Conservation (phyloP, 2,888 invertebrate species). For the Bellardia bayeri region DNA sequence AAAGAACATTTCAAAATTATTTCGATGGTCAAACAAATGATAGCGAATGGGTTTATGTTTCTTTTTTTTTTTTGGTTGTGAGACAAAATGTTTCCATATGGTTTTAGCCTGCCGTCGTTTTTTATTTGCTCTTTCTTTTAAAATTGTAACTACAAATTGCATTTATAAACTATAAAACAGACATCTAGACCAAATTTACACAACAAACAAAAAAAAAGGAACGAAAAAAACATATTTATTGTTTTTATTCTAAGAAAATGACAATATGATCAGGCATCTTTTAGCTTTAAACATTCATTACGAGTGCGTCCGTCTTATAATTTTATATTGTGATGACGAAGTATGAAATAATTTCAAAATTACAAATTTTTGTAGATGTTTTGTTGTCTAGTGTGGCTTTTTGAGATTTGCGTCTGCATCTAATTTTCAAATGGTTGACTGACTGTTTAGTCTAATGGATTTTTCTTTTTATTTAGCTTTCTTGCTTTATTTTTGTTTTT, state of each 20-base stretch:
- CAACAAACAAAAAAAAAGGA: conserved; percentile 3
- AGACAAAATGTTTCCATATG: conserved; percentile 68
- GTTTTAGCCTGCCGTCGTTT: conserved; percentile 16
- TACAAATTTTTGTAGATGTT: conserved; percentile 52
- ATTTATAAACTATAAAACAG: conserved; percentile 64
- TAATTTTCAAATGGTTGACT: conserved; percentile 60
- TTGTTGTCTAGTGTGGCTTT: conserved; percentile 44
- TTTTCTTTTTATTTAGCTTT: conserved; percentile 16
- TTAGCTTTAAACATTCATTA: conserved; percentile 5
- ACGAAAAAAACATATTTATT: conserved; percentile 39
- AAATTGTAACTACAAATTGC: conserved; percentile 43
- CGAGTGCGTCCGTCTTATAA: conserved; percentile 20
- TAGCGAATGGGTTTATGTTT: conserved; percentile 51
- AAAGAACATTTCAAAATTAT: conserved; percentile 48
- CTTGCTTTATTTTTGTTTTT: background rate
- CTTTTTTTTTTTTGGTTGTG: conserved; percentile 2
- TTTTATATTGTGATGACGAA: conserved; percentile 63
- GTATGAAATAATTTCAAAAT: conserved; percentile 62
- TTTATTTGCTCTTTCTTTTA: background rate
- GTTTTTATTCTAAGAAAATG: conserved; percentile 52
- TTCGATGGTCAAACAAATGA: conserved; percentile 73
- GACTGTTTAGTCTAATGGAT: conserved; percentile 65
- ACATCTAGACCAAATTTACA: conserved; percentile 58
- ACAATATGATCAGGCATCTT: conserved; percentile 39
- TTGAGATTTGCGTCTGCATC: conserved; percentile 53